Percentiles rank a stretch among this genome's conserved stretches.
These are phyloP conservation scores for Microcebus griseorufus DNA, from an alignment of 2,113 vertebrate species.

Conservation along the genomic window DNA sequence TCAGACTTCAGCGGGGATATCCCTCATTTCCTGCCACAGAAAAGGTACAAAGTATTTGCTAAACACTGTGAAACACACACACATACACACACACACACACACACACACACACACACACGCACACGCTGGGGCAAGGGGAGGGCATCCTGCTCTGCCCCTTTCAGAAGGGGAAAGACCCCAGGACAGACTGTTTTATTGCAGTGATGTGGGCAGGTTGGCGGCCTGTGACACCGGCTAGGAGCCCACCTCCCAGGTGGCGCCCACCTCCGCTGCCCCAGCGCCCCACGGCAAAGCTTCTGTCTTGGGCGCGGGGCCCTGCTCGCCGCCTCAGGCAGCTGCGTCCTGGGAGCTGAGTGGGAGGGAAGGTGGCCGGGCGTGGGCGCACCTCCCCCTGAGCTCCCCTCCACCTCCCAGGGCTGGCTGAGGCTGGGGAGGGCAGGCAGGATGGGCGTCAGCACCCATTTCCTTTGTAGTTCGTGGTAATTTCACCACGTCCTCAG, in stretches of 20 bases:
- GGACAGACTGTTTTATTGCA: too few relatives aligned
- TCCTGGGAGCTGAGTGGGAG: not conserved
- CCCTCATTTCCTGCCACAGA: not conserved
- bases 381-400: not conserved
- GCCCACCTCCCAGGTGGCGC: not conserved
- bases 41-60: not conserved
- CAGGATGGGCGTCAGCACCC: not conserved
- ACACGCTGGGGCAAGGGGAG: not conserved
- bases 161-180: not conserved
- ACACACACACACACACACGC: too few relatives aligned
- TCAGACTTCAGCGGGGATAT: not conserved
- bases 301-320: not conserved
- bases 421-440: not conserved
- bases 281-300: not conserved
- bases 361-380: not conserved
- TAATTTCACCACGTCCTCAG: not conserved
- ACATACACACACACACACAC: too few relatives aligned
- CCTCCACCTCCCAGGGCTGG: rapidly evolving
- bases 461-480: not conserved
- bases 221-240: not conserved
- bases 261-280: not conserved
- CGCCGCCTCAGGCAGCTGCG: not conserved
- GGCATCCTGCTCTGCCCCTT: not conserved
- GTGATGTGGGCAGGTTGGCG: not conserved
- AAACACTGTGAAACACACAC: too few relatives aligned